phyloP scores from a whole-genome alignment of 92 coral and sea anemone genomes.

The Bergia puertoricense region DNA sequence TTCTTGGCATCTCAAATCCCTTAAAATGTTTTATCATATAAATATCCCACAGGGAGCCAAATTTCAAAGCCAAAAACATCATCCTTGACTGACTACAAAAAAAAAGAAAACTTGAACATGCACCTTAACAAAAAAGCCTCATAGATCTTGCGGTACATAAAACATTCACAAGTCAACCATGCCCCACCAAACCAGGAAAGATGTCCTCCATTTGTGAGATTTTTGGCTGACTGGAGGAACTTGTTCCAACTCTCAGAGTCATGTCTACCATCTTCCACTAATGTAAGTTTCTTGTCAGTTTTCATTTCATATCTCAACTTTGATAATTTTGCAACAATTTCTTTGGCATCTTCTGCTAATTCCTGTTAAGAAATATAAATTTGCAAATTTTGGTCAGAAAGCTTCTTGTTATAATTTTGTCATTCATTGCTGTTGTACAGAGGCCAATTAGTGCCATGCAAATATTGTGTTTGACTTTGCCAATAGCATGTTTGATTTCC shows the following conservation, averaged over 20 bases:
- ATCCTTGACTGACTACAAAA: not conserved
- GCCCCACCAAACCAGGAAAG: constrained; percentile 83
- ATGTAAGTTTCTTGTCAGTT: constrained; percentile 74
- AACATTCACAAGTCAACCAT: constrained; percentile 88
- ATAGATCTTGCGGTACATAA: constrained; percentile 93
- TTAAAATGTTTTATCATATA: no score
- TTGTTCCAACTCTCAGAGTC: constrained; percentile 84
- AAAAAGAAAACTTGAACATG: not conserved
- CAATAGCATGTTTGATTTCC: no score
- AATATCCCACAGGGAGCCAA: no score
- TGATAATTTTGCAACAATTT: constrained; percentile 75
- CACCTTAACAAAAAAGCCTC: constrained; percentile 87
- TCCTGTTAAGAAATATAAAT: constrained; percentile 50
- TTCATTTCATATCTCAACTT: constrained; percentile 86
- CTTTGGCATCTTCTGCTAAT: constrained; percentile 80
- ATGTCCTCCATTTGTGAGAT: constrained; percentile 66
- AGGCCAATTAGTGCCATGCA: no score
- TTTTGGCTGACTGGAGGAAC: constrained; percentile 56
- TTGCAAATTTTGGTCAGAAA: not conserved
- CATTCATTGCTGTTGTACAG: no score
- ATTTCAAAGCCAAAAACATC: not conserved
- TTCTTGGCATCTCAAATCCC: no score
- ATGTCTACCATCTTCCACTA: constrained; percentile 62
- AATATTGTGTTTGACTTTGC: no score
- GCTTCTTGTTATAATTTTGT: not conserved